Conservation (phyloP, 2,888 invertebrate genomes). For the Doris montereyensis region DNA sequence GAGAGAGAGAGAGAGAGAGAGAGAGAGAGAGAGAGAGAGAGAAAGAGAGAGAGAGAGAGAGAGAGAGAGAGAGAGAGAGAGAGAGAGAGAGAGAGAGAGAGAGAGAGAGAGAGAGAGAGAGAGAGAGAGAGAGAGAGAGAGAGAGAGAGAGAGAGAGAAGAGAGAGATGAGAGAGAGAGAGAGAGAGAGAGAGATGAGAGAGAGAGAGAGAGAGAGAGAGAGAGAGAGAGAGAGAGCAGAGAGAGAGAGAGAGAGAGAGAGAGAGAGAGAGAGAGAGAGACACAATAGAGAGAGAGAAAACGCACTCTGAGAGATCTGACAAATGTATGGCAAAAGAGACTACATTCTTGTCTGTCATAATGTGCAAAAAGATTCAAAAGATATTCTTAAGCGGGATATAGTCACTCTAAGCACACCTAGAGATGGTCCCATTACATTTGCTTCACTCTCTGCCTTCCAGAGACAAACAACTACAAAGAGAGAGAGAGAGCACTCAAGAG, state of each 20-base stretch:
- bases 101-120: neutral
- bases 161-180: neutral
- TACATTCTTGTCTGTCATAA: too few species aligned
- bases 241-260: neutral
- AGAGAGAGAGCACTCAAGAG: too few species aligned
- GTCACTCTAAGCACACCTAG: too few species aligned
- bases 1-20: neutral
- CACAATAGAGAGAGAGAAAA: neutral
- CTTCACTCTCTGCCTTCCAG: too few species aligned
- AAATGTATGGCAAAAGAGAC: too few species aligned
- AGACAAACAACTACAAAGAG: too few species aligned
- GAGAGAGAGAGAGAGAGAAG: neutral
- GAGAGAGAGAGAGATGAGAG: neutral
- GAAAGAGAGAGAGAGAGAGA: neutral
- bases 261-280: neutral
- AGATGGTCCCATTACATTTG: too few species aligned
- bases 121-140: neutral
- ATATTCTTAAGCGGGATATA: too few species aligned
- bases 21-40: neutral
- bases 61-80: neutral
- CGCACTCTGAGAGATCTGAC: too few species aligned
- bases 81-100: neutral
- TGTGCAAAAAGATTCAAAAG: too few species aligned
- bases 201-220: neutral
- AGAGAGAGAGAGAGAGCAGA: neutral